phyloP scores from a whole-genome alignment of 2,888 invertebrate species.

The Diadromus collaris region DNA sequence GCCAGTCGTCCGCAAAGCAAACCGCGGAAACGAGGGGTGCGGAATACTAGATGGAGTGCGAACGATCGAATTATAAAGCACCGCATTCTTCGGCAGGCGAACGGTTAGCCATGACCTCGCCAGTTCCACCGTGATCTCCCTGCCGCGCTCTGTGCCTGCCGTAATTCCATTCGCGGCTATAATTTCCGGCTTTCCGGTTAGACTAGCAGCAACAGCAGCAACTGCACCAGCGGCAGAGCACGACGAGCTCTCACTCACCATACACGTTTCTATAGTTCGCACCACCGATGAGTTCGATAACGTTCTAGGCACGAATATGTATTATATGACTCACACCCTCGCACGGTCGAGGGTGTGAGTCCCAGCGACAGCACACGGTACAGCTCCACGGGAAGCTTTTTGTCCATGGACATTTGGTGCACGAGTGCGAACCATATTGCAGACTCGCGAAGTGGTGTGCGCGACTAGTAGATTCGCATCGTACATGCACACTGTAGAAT shows the following conservation, averaged over 20 bases:
- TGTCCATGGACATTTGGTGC: constrained; percentile 11
- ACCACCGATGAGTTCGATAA: constrained; percentile 52
- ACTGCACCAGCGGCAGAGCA: background rate
- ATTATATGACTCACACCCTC: constrained; percentile 39
- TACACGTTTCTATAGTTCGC: constrained; percentile 13
- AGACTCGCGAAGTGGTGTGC: constrained; percentile 24
- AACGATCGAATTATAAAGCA: constrained; percentile 58
- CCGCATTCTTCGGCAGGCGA: constrained; percentile 57
- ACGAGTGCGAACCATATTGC: constrained; percentile 44
- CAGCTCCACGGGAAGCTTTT: constrained; percentile 26
- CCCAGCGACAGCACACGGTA: constrained; percentile 20
- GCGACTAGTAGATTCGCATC: constrained; percentile 44
- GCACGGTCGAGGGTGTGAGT: constrained; percentile 51
- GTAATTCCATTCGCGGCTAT: constrained; percentile 60
- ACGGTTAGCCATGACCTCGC: constrained; percentile 52
- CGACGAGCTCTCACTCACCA: constrained; percentile 33
- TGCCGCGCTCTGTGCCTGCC: constrained; percentile 38
- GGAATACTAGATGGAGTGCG: constrained; percentile 43
- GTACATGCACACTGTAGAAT: constrained; percentile 9
- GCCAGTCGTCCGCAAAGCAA: constrained; percentile 27
- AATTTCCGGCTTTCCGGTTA: constrained; percentile 61
- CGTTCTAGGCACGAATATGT: constrained; percentile 49
- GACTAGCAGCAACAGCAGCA: constrained; percentile 38
- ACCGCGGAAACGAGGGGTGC: constrained; percentile 49
- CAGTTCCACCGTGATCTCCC: constrained; percentile 33